Conservation (phyloP, 2,113 vertebrate genomes). For the Chaenogobius annularis region DNA sequence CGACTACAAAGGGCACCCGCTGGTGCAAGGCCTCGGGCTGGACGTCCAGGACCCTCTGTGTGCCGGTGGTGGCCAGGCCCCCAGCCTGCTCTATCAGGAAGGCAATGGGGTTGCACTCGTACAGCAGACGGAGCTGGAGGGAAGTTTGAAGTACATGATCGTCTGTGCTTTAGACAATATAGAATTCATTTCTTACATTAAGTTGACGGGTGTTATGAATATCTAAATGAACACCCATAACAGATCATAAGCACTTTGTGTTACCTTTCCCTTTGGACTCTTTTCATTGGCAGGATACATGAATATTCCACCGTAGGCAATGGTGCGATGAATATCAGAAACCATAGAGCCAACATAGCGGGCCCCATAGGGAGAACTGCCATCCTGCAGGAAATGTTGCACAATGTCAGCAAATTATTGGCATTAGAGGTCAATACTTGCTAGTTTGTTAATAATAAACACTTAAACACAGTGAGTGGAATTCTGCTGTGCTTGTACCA, state of each 20-base stretch:
- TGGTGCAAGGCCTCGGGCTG: constrained; percentile 89
- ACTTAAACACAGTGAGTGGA: background rate
- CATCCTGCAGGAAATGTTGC: constrained; percentile 76
- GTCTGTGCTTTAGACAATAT: background rate
- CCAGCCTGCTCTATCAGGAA: constrained; percentile 96
- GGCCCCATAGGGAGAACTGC: constrained; percentile 86
- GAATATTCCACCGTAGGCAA: constrained; percentile 96
- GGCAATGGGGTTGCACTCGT: constrained; percentile 97
- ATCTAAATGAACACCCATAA: no score
- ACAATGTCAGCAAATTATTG: background rate
- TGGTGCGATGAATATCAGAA: constrained; percentile 93
- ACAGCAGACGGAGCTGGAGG: constrained; percentile 88
- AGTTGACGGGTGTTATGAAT: no score
- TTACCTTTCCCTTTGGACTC: constrained; percentile 95
- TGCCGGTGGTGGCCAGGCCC: constrained; percentile 89
- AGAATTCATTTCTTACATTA: background rate
- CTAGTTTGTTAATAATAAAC: background rate
- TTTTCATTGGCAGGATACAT: constrained; percentile 95
- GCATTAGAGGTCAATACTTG: background rate
- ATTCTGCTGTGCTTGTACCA: background rate
- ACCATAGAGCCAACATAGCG: constrained; percentile 98
- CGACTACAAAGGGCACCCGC: constrained; percentile 87
- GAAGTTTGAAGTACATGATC: background rate
- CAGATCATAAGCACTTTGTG: background rate
- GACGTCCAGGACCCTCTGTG: constrained; percentile 85